Conservation (phyloP, 2,113 vertebrate species). For the Paratilapia polleni region DNA sequence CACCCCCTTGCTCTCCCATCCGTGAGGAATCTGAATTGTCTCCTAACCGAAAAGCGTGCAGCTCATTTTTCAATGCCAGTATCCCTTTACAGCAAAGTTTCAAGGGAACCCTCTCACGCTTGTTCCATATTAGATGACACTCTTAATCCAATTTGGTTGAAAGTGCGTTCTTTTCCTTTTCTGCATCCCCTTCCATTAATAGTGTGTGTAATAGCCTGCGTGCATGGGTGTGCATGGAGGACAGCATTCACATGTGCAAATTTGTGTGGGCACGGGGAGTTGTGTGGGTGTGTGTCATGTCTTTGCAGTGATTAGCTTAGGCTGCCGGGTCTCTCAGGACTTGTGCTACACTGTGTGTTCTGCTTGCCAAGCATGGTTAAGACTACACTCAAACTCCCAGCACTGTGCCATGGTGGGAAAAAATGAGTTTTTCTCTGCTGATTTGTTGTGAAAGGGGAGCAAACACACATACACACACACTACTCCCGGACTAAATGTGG, state of each 20-base stretch:
- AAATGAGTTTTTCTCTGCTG: constrained; percentile 59
- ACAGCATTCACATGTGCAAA: constrained; percentile 43
- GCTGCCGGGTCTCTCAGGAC: constrained; percentile 60
- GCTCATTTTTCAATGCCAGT: constrained; percentile 58
- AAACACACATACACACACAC: constrained; percentile 21
- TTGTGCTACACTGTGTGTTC: constrained; percentile 56
- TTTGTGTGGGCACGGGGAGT: constrained; percentile 41
- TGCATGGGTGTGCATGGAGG: neutral
- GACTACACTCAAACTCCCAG: constrained; percentile 53
- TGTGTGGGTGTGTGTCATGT: constrained; percentile 61
- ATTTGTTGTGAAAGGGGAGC: constrained; percentile 62
- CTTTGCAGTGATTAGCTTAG: constrained; percentile 69
- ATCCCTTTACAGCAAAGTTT: constrained; percentile 47
- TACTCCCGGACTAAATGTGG: constrained; percentile 41
- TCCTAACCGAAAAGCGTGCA: constrained; percentile 44
- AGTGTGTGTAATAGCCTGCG: constrained; percentile 22
- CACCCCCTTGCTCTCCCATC: constrained; percentile 28
- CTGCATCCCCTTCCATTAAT: constrained; percentile 41
- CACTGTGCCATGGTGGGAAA: constrained; percentile 17
- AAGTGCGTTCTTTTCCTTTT: constrained; percentile 12
- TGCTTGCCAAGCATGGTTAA: constrained; percentile 69
- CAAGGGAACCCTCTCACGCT: constrained; percentile 46
- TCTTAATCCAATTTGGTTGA: constrained; percentile 64
- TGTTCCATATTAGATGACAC: constrained; percentile 60
- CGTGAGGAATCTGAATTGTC: constrained; percentile 65